Percentiles rank a stretch among this genome's conserved stretches.
Evolutionary conservation across 2,113 vertebrate genomes (phyloP).

Genomic region (Suncus etruscus): DNA sequence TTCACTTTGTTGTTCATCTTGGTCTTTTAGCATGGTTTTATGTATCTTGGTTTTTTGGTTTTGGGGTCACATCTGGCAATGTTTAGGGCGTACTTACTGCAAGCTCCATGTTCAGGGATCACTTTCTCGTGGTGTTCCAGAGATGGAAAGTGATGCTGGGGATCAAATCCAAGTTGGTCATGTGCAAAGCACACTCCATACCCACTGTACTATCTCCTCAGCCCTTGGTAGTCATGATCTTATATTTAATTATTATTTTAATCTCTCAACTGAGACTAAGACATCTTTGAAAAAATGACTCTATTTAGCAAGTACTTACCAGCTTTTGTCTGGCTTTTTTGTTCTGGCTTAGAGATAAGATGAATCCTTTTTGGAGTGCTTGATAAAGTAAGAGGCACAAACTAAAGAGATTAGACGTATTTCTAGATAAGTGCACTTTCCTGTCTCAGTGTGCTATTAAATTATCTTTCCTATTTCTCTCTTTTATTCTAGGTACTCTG

Average conservation of each 20-base stretch:
- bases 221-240: neutral
- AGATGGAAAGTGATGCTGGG: no score
- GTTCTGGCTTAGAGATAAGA: neutral
- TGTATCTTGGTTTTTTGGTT: neutral
- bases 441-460: neutral
- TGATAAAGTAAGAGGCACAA: conserved; percentile 8
- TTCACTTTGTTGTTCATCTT: conserved; percentile 23
- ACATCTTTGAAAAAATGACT: neutral
- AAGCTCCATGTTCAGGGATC: no score
- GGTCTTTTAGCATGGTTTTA: neutral
- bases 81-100: no score
- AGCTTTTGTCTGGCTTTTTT: neutral
- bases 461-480: conserved; percentile 6
- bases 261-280: neutral
- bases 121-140: no score
- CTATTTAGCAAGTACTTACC: neutral
- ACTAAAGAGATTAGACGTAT: neutral
- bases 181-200: no score
- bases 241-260: conserved; percentile 1
- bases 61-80: neutral
- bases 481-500: conserved; percentile 92
- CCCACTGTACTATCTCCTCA: no score
- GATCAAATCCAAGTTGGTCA: no score
- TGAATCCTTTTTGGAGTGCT: neutral
- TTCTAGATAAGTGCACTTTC: neutral